These are phyloP conservation scores for Chionomys nivalis DNA, from an alignment of 2,113 vertebrate genomes.

Conservation along the genomic window DNA sequence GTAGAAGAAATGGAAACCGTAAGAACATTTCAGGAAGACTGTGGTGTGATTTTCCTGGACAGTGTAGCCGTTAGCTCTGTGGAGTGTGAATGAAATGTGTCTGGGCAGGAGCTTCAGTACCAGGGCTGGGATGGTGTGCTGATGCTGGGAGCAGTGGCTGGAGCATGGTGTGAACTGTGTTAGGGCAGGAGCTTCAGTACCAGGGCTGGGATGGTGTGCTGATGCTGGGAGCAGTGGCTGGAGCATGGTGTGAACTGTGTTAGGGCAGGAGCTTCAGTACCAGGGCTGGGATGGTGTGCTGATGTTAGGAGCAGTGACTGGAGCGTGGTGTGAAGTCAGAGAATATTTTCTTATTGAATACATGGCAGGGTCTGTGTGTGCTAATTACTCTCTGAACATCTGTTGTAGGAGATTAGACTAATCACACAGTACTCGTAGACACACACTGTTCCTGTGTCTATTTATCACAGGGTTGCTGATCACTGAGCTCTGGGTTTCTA, in stretches of 20 bases:
- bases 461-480: neutral
- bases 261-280: neutral
- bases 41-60: neutral
- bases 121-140: no score
- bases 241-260: no score
- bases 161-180: no score
- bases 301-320: neutral
- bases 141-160: neutral
- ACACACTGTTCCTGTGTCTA: neutral
- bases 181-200: neutral
- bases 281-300: neutral
- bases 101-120: neutral
- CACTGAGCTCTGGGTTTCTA: neutral
- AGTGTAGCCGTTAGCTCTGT: neutral
- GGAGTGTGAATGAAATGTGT: neutral
- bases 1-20: neutral
- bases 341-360: neutral
- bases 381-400: neutral
- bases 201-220: neutral
- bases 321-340: fast-evolving
- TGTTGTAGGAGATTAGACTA: no score
- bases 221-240: neutral
- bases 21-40: neutral
- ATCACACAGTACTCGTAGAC: fast-evolving
- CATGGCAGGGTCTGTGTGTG: fast-evolving